Evolutionary conservation across 2,113 vertebrate species (phyloP), one percentile per base, ranked within the genome.

Genomic region (Lepisosteus oculatus): DNA sequence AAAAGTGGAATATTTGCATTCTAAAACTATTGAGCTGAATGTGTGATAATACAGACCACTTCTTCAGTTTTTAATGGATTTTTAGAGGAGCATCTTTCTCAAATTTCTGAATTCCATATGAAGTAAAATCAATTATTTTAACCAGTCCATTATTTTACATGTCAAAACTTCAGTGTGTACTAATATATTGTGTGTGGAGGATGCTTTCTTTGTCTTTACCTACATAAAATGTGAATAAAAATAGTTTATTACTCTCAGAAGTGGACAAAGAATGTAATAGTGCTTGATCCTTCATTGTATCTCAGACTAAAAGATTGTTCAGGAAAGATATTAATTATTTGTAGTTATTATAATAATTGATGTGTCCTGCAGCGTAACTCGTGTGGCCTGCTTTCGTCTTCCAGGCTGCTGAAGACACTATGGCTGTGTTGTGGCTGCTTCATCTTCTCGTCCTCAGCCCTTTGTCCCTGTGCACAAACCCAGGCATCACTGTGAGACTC

Each of bases 401-500:
- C 51, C 61, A 41, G 73, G 71, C 73, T 72, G 43, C 57, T 73
- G 68, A 74, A 71, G 65, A 73, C 71, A 83, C 75, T 72, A 87
- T 88, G 87, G 57, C 74, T 12, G 74, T 77, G 73, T 79, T 76
- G 71, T 73, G 15, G 42, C 76, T 78, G 72, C 13, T 88, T 71
- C 6, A 13, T 51, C 72, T 92, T 61, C 43, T 85, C 74, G 77
- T 71, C 61, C 61, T 90, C 2, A 43, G 76, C 17, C 75, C 81
- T 0, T 0, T 73, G 44, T 68, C 81, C n/a, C 72, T 67, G 3
- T 63, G 80, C 66, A 65, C 3, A 14, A 80, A 87, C 12, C 81
- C 91, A 13, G 91, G 91, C 1, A 86, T 92, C 4, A 80, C 85
- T 71, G 83, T 88, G 74, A 83, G 72, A 71, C 70, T 92, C 6